Conservation (phyloP, 1,140 invertebrate genomes). For the Hyphantria cunea region DNA sequence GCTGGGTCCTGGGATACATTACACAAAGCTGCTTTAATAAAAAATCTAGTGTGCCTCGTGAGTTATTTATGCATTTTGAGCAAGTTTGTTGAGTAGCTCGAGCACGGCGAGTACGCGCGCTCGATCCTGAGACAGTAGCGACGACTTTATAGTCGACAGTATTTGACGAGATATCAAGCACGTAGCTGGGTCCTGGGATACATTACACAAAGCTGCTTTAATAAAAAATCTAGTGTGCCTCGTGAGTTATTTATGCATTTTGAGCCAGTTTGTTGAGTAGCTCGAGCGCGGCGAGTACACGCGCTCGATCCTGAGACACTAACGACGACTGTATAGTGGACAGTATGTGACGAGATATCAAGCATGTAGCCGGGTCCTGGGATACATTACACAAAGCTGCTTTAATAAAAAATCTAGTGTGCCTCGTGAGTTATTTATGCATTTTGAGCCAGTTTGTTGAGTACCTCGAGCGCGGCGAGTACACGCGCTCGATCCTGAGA, state of each 20-base stretch:
- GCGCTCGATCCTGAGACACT: conserved; percentile 91
- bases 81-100: conserved; percentile 94
- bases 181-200: conserved; percentile 83
- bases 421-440: no score
- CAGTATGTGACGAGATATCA: conserved; percentile 86
- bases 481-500: conserved; percentile 94
- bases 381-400: conserved; percentile 18
- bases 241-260: no score
- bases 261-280: conserved; percentile 93
- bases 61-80: no score
- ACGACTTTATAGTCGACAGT: conserved; percentile 89
- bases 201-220: background rate
- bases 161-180: conserved; percentile 86
- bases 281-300: conserved; percentile 93
- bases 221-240: no score
- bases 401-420: background rate
- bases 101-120: conserved; percentile 93
- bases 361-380: conserved; percentile 85
- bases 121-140: conserved; percentile 91
- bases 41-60: no score
- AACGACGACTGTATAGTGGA: conserved; percentile 91
- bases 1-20: conserved; percentile 83
- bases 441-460: conserved; percentile 93
- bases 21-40: background rate
- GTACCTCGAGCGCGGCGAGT: conserved; percentile 91